Evolutionary conservation across 2,113 vertebrate genomes (phyloP).

Genomic region (Typhlomys cinereus): DNA sequence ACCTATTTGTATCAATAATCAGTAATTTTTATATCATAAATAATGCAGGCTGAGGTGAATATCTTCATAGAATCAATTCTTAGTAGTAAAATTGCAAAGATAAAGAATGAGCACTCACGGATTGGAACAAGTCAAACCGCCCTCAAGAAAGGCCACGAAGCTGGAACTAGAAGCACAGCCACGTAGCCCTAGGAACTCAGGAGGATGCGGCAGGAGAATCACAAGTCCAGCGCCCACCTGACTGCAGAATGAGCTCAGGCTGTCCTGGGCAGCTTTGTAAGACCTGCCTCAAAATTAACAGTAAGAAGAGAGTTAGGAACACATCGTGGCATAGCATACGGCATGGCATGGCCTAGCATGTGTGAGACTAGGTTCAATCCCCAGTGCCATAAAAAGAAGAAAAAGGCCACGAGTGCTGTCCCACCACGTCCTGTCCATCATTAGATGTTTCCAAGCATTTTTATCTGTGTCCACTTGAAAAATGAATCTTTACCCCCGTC

Average conservation of each 20-base stretch:
- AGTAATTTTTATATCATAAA: constrained; percentile 43
- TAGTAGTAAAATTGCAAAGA: constrained; percentile 16
- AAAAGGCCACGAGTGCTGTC: not conserved
- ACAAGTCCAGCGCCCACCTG: not conserved
- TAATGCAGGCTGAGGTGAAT: constrained; percentile 2
- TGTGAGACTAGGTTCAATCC: not conserved
- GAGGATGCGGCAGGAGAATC: not conserved
- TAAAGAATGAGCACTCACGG: constrained; percentile 1
- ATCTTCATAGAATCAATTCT: constrained; percentile 42
- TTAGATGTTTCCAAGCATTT: constrained; percentile 41
- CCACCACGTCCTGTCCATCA: not conserved
- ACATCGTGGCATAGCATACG: not conserved
- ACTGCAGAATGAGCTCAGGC: too few species aligned
- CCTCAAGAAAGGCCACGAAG: not conserved
- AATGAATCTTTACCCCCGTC: constrained; percentile 26
- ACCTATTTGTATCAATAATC: not conserved
- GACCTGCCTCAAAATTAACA: not conserved
- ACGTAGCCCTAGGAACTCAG: not conserved
- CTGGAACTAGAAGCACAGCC: not conserved
- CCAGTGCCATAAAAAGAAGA: not conserved
- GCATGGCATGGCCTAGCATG: not conserved
- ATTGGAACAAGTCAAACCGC: not conserved
- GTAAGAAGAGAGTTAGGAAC: not conserved
- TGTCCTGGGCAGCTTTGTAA: not conserved
- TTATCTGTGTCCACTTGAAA: constrained; percentile 27